Percentiles rank a stretch among this genome's conserved stretches.
Conservation (phyloP, 2,888 invertebrate genomes). For the Athalia circularis region DNA sequence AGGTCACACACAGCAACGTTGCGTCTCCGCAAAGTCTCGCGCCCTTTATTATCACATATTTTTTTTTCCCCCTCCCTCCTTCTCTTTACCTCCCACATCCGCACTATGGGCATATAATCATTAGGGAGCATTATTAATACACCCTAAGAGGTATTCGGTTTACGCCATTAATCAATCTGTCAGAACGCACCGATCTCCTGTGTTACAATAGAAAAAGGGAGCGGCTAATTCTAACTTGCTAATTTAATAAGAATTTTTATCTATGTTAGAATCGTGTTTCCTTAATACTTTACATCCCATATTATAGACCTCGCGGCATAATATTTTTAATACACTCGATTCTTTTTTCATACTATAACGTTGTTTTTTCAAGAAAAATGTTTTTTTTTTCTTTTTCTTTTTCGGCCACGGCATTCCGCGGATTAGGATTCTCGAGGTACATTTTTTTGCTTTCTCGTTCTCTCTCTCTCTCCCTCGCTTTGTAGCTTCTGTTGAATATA, state of each 20-base stretch:
- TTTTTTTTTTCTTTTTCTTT: neutral
- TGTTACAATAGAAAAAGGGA: neutral
- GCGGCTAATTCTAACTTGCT: too few relatives aligned
- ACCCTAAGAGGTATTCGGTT: too few relatives aligned
- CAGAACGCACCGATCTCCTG: neutral
- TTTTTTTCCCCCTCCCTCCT: neutral
- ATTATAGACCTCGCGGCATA: too few relatives aligned
- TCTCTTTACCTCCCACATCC: neutral
- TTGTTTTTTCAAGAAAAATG: neutral
- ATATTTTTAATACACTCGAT: too few relatives aligned
- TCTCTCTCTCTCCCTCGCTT: neutral
- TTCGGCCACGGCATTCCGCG: neutral
- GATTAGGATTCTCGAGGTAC: too few relatives aligned
- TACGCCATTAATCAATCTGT: too few relatives aligned
- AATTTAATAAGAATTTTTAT: too few relatives aligned
- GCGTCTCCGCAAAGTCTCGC: neutral
- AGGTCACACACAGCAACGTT: conserved; percentile 53
- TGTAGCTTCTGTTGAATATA: neutral
- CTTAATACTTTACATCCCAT: too few relatives aligned
- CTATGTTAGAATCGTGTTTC: too few relatives aligned
- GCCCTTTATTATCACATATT: too few relatives aligned
- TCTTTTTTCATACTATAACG: too few relatives aligned
- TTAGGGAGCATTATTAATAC: too few relatives aligned
- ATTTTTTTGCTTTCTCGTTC: neutral
- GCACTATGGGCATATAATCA: neutral